These are phyloP conservation scores for Aphelinus certus DNA, from an alignment of 1,140 invertebrate species.

Conservation along the genomic window DNA sequence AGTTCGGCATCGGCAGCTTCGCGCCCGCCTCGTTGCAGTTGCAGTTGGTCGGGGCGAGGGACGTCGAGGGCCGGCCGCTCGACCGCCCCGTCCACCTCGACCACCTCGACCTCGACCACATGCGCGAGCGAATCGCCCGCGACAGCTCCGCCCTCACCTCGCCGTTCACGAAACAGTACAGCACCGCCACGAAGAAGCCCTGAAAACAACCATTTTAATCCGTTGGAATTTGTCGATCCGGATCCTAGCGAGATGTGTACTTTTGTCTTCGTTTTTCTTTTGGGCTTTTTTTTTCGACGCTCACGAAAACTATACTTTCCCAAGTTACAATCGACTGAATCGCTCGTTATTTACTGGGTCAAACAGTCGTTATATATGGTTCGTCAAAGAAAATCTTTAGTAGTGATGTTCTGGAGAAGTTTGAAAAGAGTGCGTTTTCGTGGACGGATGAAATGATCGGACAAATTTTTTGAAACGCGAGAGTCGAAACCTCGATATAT, in stretches of 20 bases:
- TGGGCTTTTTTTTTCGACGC: not conserved
- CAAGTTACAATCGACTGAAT: no score
- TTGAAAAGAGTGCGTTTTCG: no score
- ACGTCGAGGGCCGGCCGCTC: conserved; percentile 45
- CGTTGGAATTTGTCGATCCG: not conserved
- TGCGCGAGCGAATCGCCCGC: conserved; percentile 48
- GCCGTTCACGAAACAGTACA: conserved; percentile 77
- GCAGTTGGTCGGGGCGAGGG: conserved; percentile 50
- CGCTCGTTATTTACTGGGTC: no score
- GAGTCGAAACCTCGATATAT: no score
- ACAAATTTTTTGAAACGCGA: no score
- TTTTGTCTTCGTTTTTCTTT: not conserved
- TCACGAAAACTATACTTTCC: not conserved
- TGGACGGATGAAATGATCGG: not conserved
- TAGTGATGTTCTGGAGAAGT: no score
- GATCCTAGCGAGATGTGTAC: not conserved
- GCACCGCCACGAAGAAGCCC: conserved; percentile 76
- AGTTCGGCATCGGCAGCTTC: not conserved
- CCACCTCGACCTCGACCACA: conserved; percentile 45
- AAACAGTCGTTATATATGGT: no score
- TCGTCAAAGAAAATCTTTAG: no score
- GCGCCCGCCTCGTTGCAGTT: conserved; percentile 49
- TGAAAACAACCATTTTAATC: conserved; percentile 46
- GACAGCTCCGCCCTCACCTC: conserved; percentile 71
- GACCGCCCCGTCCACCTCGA: conserved; percentile 25